These are phyloP conservation scores for Kryptolebias marmoratus DNA, from an alignment of 2,113 vertebrate genomes.

Conservation along the genomic window DNA sequence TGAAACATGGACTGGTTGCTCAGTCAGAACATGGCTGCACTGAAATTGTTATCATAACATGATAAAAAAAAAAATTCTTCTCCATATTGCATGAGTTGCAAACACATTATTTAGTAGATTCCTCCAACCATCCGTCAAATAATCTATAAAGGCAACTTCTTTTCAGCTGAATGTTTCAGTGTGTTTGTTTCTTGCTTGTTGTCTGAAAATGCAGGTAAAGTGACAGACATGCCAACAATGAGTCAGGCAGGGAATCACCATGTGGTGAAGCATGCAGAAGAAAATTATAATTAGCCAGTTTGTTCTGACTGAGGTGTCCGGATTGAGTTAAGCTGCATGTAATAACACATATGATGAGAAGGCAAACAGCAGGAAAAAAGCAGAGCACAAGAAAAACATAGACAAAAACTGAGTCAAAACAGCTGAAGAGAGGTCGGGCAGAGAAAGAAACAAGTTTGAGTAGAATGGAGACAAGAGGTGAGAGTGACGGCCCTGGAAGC, in stretches of 20 bases:
- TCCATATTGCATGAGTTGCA: background rate
- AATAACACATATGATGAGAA: constrained; percentile 17
- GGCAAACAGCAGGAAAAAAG: background rate
- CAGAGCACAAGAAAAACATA: background rate
- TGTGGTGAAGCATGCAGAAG: constrained; percentile 9
- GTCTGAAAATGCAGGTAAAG: background rate
- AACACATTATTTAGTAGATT: background rate
- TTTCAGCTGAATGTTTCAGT: no score
- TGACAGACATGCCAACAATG: background rate
- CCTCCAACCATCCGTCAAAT: background rate
- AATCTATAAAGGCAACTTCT: no score
- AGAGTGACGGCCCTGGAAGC: constrained; percentile 71
- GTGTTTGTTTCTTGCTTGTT: background rate
- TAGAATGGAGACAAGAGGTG: constrained; percentile 49
- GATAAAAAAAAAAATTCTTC: background rate
- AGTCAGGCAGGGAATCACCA: background rate
- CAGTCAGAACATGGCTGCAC: background rate
- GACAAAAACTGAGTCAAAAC: constrained; percentile 5
- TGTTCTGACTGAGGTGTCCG: constrained; percentile 5
- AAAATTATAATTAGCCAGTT: constrained; percentile 14
- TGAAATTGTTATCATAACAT: background rate
- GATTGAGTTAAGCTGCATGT: constrained; percentile 14
- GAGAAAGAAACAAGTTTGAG: constrained; percentile 11
- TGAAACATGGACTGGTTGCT: background rate
- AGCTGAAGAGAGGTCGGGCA: background rate